Evolutionary conservation across 1,140 invertebrate species (phyloP), one percentile per base, ranked within the genome.

Genomic region (Brevipalpus yothersi): DNA sequence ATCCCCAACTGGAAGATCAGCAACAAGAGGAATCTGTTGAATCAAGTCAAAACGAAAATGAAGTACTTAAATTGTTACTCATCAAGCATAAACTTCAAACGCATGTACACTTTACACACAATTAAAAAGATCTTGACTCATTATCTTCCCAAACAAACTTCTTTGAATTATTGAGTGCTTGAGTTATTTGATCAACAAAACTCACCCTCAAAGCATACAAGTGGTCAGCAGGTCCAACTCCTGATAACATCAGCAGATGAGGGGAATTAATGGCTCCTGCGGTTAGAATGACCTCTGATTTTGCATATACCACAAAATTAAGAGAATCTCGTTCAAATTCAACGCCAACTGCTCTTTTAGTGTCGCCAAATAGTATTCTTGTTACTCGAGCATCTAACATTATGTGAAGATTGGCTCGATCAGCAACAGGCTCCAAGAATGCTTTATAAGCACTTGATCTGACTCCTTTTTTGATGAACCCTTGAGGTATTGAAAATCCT

Each of bases 381-480:
- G 82, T 90, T 0, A 84, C 87, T 47, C 89, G 81, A 0, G 71
- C 79, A 81, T 1, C 82, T 90, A 0, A 83, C 87, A 53, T 88
- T 81, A 93, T 79, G 67, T 90, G 82, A 0, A 96, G 72, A 68
- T 95, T 96, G 39, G 76, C 76, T 0, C 90, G 73, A 4, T 84
- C 72, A 42, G 84, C 75, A 0, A 82, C 80, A 0, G 91, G 87
- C 60, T 84, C 71, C 0, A 96, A 71, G 64, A 94, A 95, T 0
- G 86, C 89, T 70, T 87, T 87, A 0, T 84, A 79, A 0, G 87
- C 86, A 13, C 84, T 90, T 68, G 90, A 94, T 1, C 92, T 75
- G 40, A 81, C 82, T 0, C 90, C 90, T 13, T 83, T 83, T 59
- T 82, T 76, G 56, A 85, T 83, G 0, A 86, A 93, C 10, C 82